Evolutionary conservation across 2,888 invertebrate species (phyloP).

Genomic region (Leptopilina drosophilae): DNA sequence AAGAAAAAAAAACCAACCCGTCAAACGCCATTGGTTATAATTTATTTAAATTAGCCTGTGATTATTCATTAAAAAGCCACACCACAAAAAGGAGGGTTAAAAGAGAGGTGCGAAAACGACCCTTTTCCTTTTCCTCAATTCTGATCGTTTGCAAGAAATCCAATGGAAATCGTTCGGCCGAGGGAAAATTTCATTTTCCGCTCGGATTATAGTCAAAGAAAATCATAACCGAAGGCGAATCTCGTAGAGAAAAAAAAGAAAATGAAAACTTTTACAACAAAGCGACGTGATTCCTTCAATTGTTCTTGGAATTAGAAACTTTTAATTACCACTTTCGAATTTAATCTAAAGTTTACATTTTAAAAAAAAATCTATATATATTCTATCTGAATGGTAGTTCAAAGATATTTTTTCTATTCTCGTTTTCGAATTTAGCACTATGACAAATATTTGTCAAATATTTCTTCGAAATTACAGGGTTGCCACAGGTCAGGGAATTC

Average conservation of each 20-base stretch:
- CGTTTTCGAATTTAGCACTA: too few relatives aligned
- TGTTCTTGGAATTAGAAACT: constrained; percentile 16
- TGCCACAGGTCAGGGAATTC: too few relatives aligned
- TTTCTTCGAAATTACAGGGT: too few relatives aligned
- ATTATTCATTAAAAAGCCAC: constrained; percentile 46
- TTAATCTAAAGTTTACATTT: constrained; percentile 3
- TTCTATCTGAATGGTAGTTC: too few relatives aligned
- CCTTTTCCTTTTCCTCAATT: constrained; percentile 51
- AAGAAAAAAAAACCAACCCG: constrained; percentile 59
- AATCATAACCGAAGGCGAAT: constrained; percentile 12
- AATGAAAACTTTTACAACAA: constrained; percentile 21
- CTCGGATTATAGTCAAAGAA: constrained; percentile 28
- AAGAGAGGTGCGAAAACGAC: constrained; percentile 22
- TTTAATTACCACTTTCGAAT: not conserved
- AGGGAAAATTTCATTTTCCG: constrained; percentile 49
- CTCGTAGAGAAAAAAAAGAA: too few relatives aligned
- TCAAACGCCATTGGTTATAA: constrained; percentile 76
- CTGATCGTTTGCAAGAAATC: constrained; percentile 43
- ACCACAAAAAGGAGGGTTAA: not conserved
- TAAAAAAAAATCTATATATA: too few relatives aligned
- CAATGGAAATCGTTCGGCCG: constrained; percentile 52
- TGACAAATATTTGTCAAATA: too few relatives aligned
- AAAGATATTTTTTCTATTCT: too few relatives aligned
- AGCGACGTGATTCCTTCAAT: constrained; percentile 25
- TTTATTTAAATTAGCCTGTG: constrained; percentile 75